Evolutionary conservation across 2,888 invertebrate genomes (phyloP).

Genomic region (Leistus spinibarbis): DNA sequence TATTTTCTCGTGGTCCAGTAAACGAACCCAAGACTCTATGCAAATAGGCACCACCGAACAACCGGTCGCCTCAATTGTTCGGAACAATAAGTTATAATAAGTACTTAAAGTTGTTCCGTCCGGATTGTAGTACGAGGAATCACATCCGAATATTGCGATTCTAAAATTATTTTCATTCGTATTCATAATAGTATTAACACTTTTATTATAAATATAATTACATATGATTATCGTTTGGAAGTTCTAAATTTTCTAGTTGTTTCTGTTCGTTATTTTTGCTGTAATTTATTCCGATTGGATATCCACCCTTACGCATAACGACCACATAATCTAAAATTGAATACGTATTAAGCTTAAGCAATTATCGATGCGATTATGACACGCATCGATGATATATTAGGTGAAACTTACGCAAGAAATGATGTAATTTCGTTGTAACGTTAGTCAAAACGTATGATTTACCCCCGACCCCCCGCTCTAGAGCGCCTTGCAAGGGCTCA

Average conservation of each 20-base stretch:
- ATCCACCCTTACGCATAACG: constrained; percentile 61
- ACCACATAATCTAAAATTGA: constrained; percentile 60
- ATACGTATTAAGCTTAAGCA: too few relatives aligned
- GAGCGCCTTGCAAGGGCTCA: constrained; percentile 56
- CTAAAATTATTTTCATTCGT: constrained; percentile 22
- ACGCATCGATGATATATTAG: too few relatives aligned
- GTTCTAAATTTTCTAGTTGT: constrained; percentile 57
- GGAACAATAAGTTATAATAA: constrained; percentile 55
- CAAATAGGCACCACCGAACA: constrained; percentile 64
- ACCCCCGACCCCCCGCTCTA: constrained; percentile 65
- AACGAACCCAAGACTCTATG: constrained; percentile 59
- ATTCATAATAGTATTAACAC: too few relatives aligned
- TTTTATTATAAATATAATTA: constrained; percentile 54
- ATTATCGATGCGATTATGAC: too few relatives aligned
- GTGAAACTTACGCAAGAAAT: constrained; percentile 61
- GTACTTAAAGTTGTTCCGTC: constrained; percentile 13
- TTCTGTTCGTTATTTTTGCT: constrained; percentile 47
- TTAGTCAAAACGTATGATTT: constrained; percentile 61
- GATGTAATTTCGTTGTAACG: constrained; percentile 62
- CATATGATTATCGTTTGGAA: constrained; percentile 57
- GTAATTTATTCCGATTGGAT: constrained; percentile 57
- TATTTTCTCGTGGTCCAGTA: constrained; percentile 65
- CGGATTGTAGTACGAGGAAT: constrained; percentile 14
- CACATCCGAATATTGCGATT: constrained; percentile 24
- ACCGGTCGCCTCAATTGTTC: constrained; percentile 64